Conservation (phyloP, 2,797 vertebrate species). For the Poeciliopsis presidionis region DNA sequence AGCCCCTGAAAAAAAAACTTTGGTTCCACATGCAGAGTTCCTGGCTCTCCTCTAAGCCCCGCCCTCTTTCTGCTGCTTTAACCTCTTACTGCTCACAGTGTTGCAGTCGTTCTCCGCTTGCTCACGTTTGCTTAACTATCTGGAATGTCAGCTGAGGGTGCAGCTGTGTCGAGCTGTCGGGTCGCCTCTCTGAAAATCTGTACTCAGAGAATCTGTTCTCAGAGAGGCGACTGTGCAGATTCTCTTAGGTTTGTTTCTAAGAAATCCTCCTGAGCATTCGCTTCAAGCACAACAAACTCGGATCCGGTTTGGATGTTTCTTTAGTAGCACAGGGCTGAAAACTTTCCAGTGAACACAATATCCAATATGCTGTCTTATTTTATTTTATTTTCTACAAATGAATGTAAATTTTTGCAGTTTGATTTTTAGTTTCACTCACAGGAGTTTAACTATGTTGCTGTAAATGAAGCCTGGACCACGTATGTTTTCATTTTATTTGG, state of each 20-base stretch:
- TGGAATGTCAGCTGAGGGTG: too few relatives aligned
- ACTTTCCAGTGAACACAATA: slow-evolving; percentile 53
- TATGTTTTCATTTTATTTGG: background rate
- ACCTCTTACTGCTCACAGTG: background rate
- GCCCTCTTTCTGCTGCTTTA: background rate
- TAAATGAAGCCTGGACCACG: slow-evolving; percentile 51
- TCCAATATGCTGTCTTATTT: slow-evolving; percentile 70
- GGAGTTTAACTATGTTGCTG: slow-evolving; percentile 65
- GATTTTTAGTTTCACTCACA: slow-evolving; percentile 21
- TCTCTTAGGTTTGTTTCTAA: too few relatives aligned
- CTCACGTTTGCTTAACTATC: too few relatives aligned
- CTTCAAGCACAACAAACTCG: background rate
- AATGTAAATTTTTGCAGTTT: slow-evolving; percentile 60
- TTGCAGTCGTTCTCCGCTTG: background rate
- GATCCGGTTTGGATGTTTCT: slow-evolving; percentile 2
- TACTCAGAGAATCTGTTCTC: too few relatives aligned
- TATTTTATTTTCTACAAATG: slow-evolving; percentile 36
- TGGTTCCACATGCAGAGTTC: background rate
- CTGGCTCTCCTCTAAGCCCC: background rate
- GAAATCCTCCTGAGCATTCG: background rate
- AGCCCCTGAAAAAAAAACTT: background rate
- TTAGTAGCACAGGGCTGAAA: slow-evolving; percentile 43
- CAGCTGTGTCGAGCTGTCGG: too few relatives aligned
- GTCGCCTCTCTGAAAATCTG: background rate
- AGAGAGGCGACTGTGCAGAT: too few relatives aligned